These are phyloP conservation scores for Cydia fagiglandana DNA, from an alignment of 1,140 invertebrate genomes.

Conservation along the genomic window DNA sequence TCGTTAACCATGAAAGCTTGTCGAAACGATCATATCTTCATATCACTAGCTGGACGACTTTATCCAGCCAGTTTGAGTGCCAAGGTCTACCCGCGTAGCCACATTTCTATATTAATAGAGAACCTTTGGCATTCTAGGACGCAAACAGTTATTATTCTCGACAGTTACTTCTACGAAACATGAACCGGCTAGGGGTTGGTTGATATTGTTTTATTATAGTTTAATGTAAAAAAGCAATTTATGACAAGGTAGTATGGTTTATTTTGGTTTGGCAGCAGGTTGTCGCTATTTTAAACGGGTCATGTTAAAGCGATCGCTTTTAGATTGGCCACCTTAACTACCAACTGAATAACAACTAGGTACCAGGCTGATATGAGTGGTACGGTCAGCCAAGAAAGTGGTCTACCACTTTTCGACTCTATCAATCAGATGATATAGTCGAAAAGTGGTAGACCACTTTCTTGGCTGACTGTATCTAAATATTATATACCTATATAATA, in stretches of 20 bases:
- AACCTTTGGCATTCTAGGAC: neutral
- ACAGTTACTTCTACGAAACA: conserved; percentile 1
- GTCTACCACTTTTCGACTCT: too few relatives aligned
- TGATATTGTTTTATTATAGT: conserved; percentile 8
- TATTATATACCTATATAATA: neutral
- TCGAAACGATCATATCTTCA: conserved; percentile 45
- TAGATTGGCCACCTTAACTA: conserved; percentile 16
- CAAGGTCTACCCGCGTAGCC: conserved; percentile 2
- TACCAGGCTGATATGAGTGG: neutral
- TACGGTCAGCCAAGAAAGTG: too few relatives aligned
- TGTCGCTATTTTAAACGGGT: conserved; percentile 10
- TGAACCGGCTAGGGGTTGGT: conserved; percentile 7
- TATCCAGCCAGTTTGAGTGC: conserved; percentile 43
- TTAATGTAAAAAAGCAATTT: neutral
- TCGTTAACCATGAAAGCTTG: conserved; percentile 35
- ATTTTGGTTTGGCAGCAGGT: neutral
- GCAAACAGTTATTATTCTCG: neutral
- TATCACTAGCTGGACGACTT: conserved; percentile 47
- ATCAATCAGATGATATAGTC: too few relatives aligned
- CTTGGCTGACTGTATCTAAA: too few relatives aligned
- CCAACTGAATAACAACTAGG: conserved; percentile 9
- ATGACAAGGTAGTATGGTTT: neutral
- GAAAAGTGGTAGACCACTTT: too few relatives aligned
- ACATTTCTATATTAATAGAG: neutral
- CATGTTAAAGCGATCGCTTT: conserved; percentile 20